Percentiles rank a stretch among this genome's conserved stretches.
Evolutionary conservation across 2,113 vertebrate species (phyloP).

Genomic region (Tenebrosternarchus preto): DNA sequence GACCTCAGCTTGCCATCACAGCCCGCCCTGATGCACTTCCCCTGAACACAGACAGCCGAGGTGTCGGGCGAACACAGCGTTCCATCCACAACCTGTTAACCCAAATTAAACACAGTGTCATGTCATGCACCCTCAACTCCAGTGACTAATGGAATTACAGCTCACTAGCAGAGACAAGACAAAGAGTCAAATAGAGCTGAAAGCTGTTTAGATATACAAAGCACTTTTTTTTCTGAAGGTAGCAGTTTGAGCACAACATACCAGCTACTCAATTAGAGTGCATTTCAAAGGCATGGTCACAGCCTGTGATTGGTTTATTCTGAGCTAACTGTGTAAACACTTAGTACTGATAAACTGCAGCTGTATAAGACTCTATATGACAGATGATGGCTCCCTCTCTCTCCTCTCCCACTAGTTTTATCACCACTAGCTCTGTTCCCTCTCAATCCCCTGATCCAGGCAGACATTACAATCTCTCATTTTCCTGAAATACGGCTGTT

Average conservation of each 20-base stretch:
- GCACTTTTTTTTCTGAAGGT: background rate
- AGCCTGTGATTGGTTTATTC: slow-evolving; percentile 12
- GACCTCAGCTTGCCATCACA: slow-evolving; percentile 92
- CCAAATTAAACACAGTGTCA: slow-evolving; percentile 22
- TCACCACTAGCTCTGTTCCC: slow-evolving; percentile 52
- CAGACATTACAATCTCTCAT: slow-evolving; percentile 42
- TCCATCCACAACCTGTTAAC: slow-evolving; percentile 88
- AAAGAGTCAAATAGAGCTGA: background rate
- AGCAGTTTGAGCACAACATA: background rate
- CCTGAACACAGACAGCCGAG: slow-evolving; percentile 92
- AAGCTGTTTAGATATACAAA: slow-evolving; percentile 26
- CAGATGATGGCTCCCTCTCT: background rate
- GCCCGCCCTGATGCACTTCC: slow-evolving; percentile 95
- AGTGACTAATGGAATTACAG: background rate
- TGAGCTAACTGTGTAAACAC: background rate
- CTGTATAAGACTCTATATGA: slow-evolving; percentile 32
- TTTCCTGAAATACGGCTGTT: slow-evolving; percentile 12
- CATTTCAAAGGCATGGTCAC: background rate
- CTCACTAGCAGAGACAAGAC: background rate
- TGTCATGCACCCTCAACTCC: background rate
- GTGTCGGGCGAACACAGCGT: slow-evolving; percentile 92
- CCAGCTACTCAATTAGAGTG: background rate
- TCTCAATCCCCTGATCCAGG: slow-evolving; percentile 64
- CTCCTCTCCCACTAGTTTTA: background rate
- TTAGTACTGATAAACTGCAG: background rate